phyloP scores from a whole-genome alignment of 2,888 invertebrate species.

The Mythimna vitellina region DNA sequence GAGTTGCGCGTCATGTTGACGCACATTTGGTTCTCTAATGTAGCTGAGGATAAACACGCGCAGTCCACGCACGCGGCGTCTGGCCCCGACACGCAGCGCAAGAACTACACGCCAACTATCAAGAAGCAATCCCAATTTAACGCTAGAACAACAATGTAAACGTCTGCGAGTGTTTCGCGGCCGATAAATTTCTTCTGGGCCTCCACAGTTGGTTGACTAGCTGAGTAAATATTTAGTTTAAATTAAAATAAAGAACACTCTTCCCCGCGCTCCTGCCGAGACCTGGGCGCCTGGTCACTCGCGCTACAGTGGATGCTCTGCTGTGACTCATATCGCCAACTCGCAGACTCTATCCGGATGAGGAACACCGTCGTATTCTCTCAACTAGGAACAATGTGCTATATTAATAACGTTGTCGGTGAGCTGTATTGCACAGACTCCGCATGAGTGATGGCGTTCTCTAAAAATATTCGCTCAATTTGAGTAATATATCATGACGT shows the following conservation, averaged over 20 bases:
- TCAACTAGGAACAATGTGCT: conserved; percentile 16
- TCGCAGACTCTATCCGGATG: conserved; percentile 13
- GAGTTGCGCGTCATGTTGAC: too few species aligned
- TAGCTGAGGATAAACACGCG: neutral
- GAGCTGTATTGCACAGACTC: conserved; percentile 34
- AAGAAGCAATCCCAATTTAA: conserved; percentile 51
- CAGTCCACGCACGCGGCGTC: neutral
- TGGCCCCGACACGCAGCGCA: too few species aligned
- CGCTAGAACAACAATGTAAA: conserved; percentile 39
- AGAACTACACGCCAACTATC: conserved; percentile 32
- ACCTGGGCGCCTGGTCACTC: neutral
- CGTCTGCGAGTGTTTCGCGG: conserved; percentile 20
- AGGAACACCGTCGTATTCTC: conserved; percentile 1
- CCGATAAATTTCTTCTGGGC: conserved; percentile 46
- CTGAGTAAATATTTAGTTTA: conserved; percentile 52
- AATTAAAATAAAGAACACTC: conserved; percentile 26
- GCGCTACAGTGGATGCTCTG: neutral
- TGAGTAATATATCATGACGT: conserved; percentile 26
- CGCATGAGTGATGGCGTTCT: conserved; percentile 25
- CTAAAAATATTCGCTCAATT: conserved; percentile 38
- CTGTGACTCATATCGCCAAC: neutral
- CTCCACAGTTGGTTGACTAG: conserved; percentile 22
- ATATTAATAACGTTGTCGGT: conserved; percentile 39
- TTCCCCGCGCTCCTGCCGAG: neutral
- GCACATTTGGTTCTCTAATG: too few species aligned